Evolutionary conservation across 2,888 invertebrate species (phyloP), one percentile per base, ranked within the genome.

Genomic region (Drosophila meridiana): DNA sequence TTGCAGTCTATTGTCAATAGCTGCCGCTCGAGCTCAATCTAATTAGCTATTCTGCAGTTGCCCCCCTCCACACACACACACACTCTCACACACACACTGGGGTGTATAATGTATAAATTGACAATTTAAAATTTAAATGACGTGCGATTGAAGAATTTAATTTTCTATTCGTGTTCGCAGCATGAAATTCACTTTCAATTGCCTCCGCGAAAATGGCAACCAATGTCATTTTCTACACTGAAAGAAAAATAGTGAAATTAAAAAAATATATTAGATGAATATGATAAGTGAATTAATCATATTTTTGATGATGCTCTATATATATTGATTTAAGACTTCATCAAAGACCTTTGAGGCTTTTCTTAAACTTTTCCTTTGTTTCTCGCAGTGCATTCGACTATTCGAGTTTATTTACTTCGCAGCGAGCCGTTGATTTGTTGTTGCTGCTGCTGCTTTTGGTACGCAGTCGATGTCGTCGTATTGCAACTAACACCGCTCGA

Each of bases 141-240:
- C 89, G 90, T 87, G 89, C 89, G 85, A 92, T 91, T 89, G 83
- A 89, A 89, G 91, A 92, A 92, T 91, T 91, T 90, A 83, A 91
- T 92, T 92, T 92, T 91, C 86, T 82, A 73, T 82, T 85, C 60
- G 71, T 69, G 72, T 32, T 72, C 55, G 66, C 78, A 80, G 53
- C 75, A 60, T 68, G 63, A 65, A 76, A 65, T 65, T 69, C 66
- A 72, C 73, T 77, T 81, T 81, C 78, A 48, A 53, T 53, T 69
- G 40, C 62, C 55, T 57, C 52, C 64, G 57, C 63, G 57, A 55
- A 65, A 65, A 65, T 55, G 20, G 71, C 73, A 75, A 64, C 78
- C 81, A 78, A 83, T 84, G 76, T 68, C 78, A 73, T 65, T 14
- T 0, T 0, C 1, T 63, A 32, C 76, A 76, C 76, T 63, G 58